These are phyloP conservation scores for Drosophila meridiana DNA, from an alignment of 2,888 invertebrate species.

Conservation along the genomic window DNA sequence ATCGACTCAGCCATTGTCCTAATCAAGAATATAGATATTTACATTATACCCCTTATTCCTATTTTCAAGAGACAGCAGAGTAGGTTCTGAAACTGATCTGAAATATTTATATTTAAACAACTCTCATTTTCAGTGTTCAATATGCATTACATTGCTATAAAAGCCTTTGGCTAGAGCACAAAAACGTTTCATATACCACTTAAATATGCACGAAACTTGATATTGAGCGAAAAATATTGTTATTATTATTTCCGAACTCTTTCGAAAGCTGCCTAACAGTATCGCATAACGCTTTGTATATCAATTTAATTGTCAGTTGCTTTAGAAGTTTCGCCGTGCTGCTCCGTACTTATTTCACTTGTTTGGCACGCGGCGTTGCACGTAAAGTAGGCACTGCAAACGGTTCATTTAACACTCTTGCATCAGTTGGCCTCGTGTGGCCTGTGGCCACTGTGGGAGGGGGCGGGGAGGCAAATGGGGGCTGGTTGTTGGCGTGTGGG, in stretches of 20 bases:
- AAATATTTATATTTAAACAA: not conserved
- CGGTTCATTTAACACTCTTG: slow-evolving; percentile 53
- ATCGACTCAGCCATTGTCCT: too few species aligned
- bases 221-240: not conserved
- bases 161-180: not conserved
- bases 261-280: not conserved
- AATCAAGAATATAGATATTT: too few species aligned
- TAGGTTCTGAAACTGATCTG: not conserved
- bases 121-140: not conserved
- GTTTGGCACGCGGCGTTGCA: slow-evolving; percentile 39
- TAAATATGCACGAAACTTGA: not conserved
- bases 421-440: slow-evolving; percentile 32
- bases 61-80: too few species aligned
- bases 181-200: not conserved
- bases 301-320: slow-evolving; percentile 1
- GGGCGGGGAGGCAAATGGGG: not conserved
- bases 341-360: slow-evolving; percentile 17
- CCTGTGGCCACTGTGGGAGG: not conserved
- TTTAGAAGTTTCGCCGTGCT: not conserved
- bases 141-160: not conserved
- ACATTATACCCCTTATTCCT: too few species aligned
- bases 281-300: not conserved
- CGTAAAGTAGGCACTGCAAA: slow-evolving; percentile 49
- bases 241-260: not conserved
- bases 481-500: slow-evolving; percentile 29